phyloP scores from a whole-genome alignment of 64 coral and sea anemone genomes.

The Dendronephthya gigantea region DNA sequence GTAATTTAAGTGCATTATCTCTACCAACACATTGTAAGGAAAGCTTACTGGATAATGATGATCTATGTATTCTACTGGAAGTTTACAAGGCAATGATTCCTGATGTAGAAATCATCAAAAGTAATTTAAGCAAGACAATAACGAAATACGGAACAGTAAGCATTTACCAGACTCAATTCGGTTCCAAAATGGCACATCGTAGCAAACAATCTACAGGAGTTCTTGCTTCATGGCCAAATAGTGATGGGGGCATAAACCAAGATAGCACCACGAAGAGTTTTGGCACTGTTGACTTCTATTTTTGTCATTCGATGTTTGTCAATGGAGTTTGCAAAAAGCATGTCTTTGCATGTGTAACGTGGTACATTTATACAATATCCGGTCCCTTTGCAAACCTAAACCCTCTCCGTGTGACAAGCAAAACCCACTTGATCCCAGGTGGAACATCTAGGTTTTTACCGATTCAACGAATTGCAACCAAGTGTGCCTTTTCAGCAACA shows the following conservation, averaged over 20 bases:
- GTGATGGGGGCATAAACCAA: background rate
- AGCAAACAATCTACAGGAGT: background rate
- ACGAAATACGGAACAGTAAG: background rate
- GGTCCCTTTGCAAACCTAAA: constrained; percentile 16
- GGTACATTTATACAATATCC: background rate
- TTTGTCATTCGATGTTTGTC: background rate
- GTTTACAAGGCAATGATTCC: background rate
- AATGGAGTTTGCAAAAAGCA: background rate
- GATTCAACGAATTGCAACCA: background rate
- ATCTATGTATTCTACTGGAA: background rate
- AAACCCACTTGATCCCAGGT: background rate
- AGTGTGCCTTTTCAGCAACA: background rate
- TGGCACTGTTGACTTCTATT: constrained; percentile 41
- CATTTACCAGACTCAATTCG: background rate
- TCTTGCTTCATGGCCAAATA: background rate
- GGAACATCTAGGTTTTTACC: background rate
- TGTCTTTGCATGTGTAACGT: constrained; percentile 39
- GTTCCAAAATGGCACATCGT: background rate
- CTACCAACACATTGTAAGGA: background rate
- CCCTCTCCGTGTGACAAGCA: background rate
- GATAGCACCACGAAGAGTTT: background rate
- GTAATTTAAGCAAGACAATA: background rate
- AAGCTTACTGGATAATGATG: background rate
- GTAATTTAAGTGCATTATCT: background rate
- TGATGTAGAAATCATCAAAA: background rate